These are phyloP conservation scores for Electrona antarctica DNA, from an alignment of 2,113 vertebrate species.

Conservation along the genomic window DNA sequence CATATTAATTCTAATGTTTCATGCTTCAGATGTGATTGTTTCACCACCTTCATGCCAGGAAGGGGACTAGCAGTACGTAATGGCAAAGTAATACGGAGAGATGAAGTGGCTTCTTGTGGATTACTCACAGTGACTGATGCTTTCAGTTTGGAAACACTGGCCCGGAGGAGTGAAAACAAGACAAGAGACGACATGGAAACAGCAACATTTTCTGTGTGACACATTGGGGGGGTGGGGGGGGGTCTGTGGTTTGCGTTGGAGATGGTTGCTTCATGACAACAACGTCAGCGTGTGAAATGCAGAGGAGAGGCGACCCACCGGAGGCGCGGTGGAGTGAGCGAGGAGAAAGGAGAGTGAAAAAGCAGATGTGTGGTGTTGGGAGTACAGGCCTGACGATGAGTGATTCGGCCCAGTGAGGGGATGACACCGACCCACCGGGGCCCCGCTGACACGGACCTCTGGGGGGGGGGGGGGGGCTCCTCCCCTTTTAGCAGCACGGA, in stretches of 20 bases:
- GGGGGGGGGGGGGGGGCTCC: neutral
- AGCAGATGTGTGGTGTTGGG: constrained; percentile 20
- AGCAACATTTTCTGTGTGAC: neutral
- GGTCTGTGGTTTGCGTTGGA: neutral
- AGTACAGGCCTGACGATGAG: constrained; percentile 4
- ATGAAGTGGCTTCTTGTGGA: neutral
- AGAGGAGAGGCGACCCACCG: neutral
- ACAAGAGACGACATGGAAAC: neutral
- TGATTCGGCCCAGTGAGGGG: constrained; percentile 10
- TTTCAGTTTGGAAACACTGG: neutral
- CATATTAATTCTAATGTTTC: constrained; percentile 59
- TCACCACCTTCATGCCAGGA: constrained; percentile 39
- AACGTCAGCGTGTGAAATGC: neutral
- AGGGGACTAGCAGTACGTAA: constrained; percentile 16
- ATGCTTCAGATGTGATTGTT: constrained; percentile 47
- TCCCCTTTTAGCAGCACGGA: too few species aligned
- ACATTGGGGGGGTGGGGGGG: neutral
- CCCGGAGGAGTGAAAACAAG: neutral
- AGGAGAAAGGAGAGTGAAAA: constrained; percentile 1
- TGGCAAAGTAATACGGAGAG: constrained; percentile 1
- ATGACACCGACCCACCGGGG: constrained; percentile 6
- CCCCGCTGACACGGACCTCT: neutral
- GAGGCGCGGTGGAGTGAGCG: neutral
- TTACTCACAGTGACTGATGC: too few species aligned
- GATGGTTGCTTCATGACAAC: neutral